A percentile compares a stretch with the other conserved stretches of the same genome.
Evolutionary conservation across 1,140 invertebrate genomes (phyloP).

Genomic region (Tetramorium parvispinum): DNA sequence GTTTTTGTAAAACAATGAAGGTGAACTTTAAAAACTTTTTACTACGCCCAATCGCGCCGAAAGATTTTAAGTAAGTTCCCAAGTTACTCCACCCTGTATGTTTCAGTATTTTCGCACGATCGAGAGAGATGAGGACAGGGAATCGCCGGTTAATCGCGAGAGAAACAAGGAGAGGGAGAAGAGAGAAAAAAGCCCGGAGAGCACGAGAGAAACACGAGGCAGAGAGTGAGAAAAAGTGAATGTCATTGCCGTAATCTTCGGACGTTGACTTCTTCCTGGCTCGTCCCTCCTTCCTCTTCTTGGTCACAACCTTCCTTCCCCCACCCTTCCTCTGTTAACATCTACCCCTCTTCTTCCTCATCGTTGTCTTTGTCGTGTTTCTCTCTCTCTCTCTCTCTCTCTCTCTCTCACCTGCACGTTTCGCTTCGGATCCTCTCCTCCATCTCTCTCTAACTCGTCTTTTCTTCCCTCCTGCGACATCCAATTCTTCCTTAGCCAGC

Average conservation of each 20-base stretch:
- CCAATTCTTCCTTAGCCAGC: background rate
- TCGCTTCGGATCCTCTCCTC: conserved; percentile 46
- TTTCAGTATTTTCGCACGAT: conserved; percentile 52
- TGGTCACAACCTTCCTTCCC: conserved; percentile 69
- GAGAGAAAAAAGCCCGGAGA: conserved; percentile 68
- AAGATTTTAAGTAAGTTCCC: conserved; percentile 22
- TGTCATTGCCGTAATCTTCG: conserved; percentile 86
- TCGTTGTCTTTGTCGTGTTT: conserved; percentile 36
- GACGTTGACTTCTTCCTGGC: conserved; percentile 85
- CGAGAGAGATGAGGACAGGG: conserved; percentile 27
- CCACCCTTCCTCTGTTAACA: conserved; percentile 60
- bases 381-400: conserved; percentile 22
- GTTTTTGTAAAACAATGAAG: background rate
- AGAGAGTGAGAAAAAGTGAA: conserved; percentile 85
- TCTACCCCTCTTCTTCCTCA: conserved; percentile 49
- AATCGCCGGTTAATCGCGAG: conserved; percentile 56
- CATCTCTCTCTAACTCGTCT: background rate
- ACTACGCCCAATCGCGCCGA: background rate
- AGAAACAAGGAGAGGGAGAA: conserved; percentile 65
- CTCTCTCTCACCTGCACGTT: conserved; percentile 47
- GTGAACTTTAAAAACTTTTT: background rate
- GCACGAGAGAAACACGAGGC: conserved; percentile 77
- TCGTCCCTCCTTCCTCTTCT: conserved; percentile 75
- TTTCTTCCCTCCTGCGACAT: conserved; percentile 37
- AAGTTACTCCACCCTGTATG: conserved; percentile 19